Conservation (phyloP, 2,113 vertebrate genomes). For the Amazona vittata region DNA sequence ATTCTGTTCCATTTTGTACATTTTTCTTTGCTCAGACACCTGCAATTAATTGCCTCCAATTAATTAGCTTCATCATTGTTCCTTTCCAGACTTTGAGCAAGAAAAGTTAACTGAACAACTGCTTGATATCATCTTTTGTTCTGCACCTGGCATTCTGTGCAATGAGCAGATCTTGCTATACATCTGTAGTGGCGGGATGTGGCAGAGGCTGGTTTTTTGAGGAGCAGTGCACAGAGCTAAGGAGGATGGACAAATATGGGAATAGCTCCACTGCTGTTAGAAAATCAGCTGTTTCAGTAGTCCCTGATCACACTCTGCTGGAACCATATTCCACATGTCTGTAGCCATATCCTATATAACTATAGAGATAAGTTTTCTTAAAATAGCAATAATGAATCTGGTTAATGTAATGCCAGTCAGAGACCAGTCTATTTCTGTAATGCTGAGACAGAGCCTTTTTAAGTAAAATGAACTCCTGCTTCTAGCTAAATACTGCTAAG, state of each 20-base stretch:
- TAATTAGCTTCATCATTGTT: background rate
- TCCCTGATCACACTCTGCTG: background rate
- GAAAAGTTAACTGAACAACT: background rate
- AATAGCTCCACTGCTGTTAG: background rate
- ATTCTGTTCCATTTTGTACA: background rate
- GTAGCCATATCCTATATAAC: background rate
- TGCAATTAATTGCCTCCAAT: background rate
- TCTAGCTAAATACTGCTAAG: background rate
- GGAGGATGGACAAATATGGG: background rate
- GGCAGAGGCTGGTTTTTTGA: background rate
- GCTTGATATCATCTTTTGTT: background rate
- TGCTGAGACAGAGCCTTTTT: background rate
- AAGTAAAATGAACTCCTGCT: background rate
- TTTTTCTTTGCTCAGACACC: background rate
- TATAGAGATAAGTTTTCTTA: background rate
- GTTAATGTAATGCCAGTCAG: background rate
- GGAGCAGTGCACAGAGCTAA: background rate
- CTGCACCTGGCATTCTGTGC: background rate
- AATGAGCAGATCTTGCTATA: background rate
- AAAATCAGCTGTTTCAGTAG: background rate
- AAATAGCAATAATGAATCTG: background rate
- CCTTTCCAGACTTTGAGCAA: background rate
- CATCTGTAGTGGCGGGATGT: background rate
- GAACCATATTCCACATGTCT: background rate
- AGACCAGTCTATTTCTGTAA: conserved; percentile 3